Conservation (phyloP, 2,797 vertebrate genomes). For the Discoglossus pictus region DNA sequence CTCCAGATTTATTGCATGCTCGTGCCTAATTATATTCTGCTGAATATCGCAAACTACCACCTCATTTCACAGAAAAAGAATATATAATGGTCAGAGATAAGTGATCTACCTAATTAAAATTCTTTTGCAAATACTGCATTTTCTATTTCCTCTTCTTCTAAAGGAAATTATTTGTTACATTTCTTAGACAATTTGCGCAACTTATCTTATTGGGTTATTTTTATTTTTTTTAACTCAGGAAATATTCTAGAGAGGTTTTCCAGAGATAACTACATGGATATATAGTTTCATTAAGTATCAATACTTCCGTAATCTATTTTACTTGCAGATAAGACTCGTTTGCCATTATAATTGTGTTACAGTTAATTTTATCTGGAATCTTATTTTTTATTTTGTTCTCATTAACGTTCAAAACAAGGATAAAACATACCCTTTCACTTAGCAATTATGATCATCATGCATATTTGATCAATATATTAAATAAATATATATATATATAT, state of each 20-base stretch:
- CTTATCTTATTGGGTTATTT: slow-evolving; percentile 12
- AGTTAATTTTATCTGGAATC: no score
- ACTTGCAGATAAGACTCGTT: slow-evolving; percentile 3
- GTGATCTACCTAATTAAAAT: slow-evolving; percentile 38
- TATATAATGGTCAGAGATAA: slow-evolving; percentile 15
- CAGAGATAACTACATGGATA: slow-evolving; percentile 36
- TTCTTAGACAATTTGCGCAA: slow-evolving; percentile 32
- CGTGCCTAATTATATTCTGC: slow-evolving; percentile 17
- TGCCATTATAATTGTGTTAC: no score
- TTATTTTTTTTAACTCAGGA: slow-evolving; percentile 25
- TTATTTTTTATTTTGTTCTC: no score
- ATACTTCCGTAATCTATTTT: slow-evolving; percentile 39
- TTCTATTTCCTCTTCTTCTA: slow-evolving; percentile 16
- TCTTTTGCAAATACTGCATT: slow-evolving; percentile 34
- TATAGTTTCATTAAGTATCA: slow-evolving; percentile 46
- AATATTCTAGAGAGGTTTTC: slow-evolving; percentile 17
- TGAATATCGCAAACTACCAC: slow-evolving; percentile 17
- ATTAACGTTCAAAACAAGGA: no score
- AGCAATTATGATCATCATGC: no score
- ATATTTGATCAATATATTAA: no score
- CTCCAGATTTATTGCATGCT: slow-evolving; percentile 4
- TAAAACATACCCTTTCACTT: no score
- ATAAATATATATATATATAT: no score
- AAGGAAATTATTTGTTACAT: slow-evolving; percentile 40
- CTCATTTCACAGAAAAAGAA: slow-evolving; percentile 21